A percentile compares a stretch with the other conserved stretches of the same genome.
These are phyloP conservation scores for Arrhopalites spinosus DNA, from an alignment of 2,888 invertebrate species.

Conservation along the genomic window DNA sequence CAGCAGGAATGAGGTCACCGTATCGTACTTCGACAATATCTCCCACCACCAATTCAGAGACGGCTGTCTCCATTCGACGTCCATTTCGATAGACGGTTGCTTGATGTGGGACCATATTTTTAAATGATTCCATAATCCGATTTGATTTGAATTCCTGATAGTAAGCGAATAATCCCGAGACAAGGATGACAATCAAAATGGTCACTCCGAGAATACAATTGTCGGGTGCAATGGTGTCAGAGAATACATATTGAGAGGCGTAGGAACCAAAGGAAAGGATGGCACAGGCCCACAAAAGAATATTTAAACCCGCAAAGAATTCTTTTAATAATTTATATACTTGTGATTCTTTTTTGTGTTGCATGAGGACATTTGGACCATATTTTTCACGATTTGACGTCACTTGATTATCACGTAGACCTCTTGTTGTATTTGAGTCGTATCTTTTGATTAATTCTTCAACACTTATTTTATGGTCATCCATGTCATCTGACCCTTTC, in stretches of 20 bases:
- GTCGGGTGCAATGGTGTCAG: constrained; percentile 61
- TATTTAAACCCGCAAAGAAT: constrained; percentile 63
- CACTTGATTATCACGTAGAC: constrained; percentile 60
- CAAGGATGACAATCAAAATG: constrained; percentile 69
- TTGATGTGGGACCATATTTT: constrained; percentile 58
- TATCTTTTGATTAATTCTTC: constrained; percentile 45
- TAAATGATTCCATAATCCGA: constrained; percentile 65
- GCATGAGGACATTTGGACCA: constrained; percentile 61
- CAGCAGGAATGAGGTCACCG: constrained; percentile 67
- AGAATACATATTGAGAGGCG: constrained; percentile 58
- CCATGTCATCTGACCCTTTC: constrained; percentile 17
- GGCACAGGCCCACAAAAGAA: constrained; percentile 62
- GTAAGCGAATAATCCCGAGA: constrained; percentile 75
- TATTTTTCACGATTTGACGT: constrained; percentile 57
- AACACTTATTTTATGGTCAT: constrained; percentile 48
- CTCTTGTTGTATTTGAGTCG: constrained; percentile 57
- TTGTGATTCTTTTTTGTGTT: constrained; percentile 58
- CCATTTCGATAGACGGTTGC: constrained; percentile 58
- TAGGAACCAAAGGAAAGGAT: constrained; percentile 62
- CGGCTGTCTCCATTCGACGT: constrained; percentile 57
- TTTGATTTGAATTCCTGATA: constrained; percentile 68
- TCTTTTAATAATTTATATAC: constrained; percentile 63
- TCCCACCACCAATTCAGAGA: constrained; percentile 63
- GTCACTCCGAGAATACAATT: constrained; percentile 59
- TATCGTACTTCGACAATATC: constrained; percentile 67